Percentiles rank a stretch among this genome's conserved stretches.
Conservation (phyloP, 2,797 vertebrate genomes). For the Myotis planiceps region DNA sequence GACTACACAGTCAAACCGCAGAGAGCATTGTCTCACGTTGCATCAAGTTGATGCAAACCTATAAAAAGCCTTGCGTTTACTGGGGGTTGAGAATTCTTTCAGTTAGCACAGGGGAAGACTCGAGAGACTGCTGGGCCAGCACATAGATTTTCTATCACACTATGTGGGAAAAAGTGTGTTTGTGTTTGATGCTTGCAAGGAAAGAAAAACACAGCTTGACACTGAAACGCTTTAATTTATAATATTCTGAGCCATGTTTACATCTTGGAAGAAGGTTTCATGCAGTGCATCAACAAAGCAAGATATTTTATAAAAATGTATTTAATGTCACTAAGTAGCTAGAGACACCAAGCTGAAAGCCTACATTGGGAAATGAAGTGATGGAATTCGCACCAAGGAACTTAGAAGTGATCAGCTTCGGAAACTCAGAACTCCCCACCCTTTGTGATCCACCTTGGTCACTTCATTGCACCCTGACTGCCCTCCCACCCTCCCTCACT, state of each 20-base stretch:
- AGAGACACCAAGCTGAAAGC: background rate
- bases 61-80: background rate
- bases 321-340: conserved; percentile 41
- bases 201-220: conserved; percentile 60
- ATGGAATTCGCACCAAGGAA: background rate
- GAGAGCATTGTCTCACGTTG: background rate
- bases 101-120: background rate
- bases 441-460: background rate
- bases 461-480: rapidly evolving
- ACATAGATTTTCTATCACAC: background rate
- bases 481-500: background rate
- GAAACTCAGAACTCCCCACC: background rate
- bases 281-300: conserved; percentile 12
- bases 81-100: background rate
- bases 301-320: background rate
- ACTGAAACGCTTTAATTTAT: conserved; percentile 15
- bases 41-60: background rate
- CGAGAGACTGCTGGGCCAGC: background rate
- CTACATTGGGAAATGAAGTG: background rate
- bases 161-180: background rate
- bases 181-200: conserved; percentile 48
- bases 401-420: background rate
- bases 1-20: background rate
- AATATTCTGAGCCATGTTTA: conserved; percentile 52
- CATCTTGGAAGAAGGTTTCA: conserved; percentile 12